Evolutionary conservation across 2,797 vertebrate species (phyloP), one percentile per base, ranked within the genome.

Genomic region (Cuculus canorus): DNA sequence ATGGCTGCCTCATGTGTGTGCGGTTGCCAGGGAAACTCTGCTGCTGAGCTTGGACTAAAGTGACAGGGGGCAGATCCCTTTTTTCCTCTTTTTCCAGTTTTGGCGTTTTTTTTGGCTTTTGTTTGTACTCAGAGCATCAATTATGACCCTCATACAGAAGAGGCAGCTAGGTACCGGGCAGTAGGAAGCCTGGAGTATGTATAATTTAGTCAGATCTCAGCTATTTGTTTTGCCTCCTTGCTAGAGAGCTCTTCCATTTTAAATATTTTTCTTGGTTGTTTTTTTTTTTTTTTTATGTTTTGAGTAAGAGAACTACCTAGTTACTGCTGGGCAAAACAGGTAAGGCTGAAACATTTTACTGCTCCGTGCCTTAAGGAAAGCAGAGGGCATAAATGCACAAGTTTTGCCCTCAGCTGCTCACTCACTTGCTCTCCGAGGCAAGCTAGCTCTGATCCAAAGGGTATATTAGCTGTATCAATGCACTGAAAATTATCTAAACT

Each of bases 11-110:
- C 93, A 60, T 18, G 1, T 81, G 65, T 45, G 60, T 4, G 2
- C 80, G 33, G 89, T 88, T 96, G 93, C 76, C 72, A 52, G 15
- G 93, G 95, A 82, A 95, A 93, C 72, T 69, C 37, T 4, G 3
- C 45, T 60, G 60, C 66, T 69, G 25, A 93, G 30, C 50, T 61
- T 70, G 75, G 59, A 92, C 81, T 75, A 16, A 32, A 72, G 71
- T 1, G 0, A 10, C 66, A 45, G 22, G 18, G 41, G 28, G 41
- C 19, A 16, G 57, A 77, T 47, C 2, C 21, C 24, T 69, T 47
- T 35, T 35, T 22, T 13, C 3, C 10, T 9, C 30, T 11, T 37
- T 8, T 12, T 18, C 4, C 5, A 13, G 50, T 35, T 3, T 5
- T 13, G 17, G 21, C n/a, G n/a, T 15, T 4, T n/a, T 4, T 9